Percentiles rank a stretch among this genome's conserved stretches.
Conservation (phyloP, 1,140 invertebrate species). For the Heliconius hewitsoni region DNA sequence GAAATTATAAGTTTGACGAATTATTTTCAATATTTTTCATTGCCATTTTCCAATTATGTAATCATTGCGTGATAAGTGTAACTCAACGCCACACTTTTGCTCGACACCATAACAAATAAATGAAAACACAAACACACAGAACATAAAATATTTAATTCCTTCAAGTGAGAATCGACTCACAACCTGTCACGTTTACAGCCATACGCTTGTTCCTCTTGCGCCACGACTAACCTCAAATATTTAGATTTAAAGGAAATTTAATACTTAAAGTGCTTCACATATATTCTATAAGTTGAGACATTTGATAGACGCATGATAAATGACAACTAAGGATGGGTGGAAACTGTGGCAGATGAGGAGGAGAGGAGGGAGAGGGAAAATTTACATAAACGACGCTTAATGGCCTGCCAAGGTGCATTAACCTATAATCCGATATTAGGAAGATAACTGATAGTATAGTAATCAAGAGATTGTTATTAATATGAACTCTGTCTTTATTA, state of each 20-base stretch:
- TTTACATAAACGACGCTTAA: slow-evolving; percentile 63
- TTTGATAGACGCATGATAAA: slow-evolving; percentile 60
- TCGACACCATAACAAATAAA: no score
- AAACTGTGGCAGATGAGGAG: not conserved
- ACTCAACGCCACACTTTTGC: no score
- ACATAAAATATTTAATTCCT: no score
- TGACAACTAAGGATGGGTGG: slow-evolving; percentile 34
- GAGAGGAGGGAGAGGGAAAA: slow-evolving; percentile 32
- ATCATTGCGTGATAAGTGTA: no score
- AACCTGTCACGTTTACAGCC: no score
- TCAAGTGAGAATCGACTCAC: no score
- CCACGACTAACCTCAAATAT: no score
- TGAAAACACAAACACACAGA: no score
- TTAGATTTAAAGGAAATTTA: not conserved
- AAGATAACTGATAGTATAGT: slow-evolving; percentile 44
- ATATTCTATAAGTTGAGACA: slow-evolving; percentile 18
- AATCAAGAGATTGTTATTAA: slow-evolving; percentile 28
- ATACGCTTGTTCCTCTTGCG: no score
- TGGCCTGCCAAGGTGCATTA: slow-evolving; percentile 42
- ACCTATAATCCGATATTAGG: slow-evolving; percentile 47
- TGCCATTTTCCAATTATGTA: not conserved
- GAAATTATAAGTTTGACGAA: no score
- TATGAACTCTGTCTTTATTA: not conserved
- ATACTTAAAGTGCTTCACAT: slow-evolving; percentile 6
- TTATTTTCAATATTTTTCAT: no score